phyloP scores from a whole-genome alignment of 1,140 invertebrate genomes.

The Caenorhabditis inopinata region DNA sequence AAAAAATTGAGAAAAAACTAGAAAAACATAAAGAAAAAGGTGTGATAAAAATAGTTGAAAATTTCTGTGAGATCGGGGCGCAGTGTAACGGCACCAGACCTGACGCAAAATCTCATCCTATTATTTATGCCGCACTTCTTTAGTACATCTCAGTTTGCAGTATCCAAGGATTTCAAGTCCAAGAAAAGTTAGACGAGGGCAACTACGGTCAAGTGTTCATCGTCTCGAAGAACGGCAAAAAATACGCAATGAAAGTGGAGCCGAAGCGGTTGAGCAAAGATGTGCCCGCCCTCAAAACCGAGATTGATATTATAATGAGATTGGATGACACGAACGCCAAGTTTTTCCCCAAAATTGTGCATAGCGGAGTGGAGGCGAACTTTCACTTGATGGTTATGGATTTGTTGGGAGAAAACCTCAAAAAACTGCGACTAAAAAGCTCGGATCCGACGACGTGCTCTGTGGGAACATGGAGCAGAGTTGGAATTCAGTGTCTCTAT shows the following conservation, averaged over 20 bases:
- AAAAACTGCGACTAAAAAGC: neutral
- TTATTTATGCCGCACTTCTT: no score
- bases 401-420: neutral
- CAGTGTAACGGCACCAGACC: no score
- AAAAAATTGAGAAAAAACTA: no score
- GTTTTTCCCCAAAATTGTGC: neutral
- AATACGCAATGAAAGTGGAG: constrained; percentile 1
- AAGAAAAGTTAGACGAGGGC: neutral
- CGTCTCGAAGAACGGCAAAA: neutral
- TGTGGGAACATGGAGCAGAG: neutral
- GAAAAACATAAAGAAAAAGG: no score
- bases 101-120: no score
- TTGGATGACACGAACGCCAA: neutral
- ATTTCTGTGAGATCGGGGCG: no score
- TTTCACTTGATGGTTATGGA: neutral
- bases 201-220: neutral
- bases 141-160: no score
- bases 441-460: neutral
- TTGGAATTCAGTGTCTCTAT: constrained; percentile 11
- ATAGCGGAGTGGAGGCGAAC: neutral
- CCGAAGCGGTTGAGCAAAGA: neutral
- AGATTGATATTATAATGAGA: no score
- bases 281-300: neutral
- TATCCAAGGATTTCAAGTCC: neutral
- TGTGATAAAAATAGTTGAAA: no score